These are phyloP conservation scores for Micromussa lordhowensis DNA, from an alignment of 92 coral and sea anemone genomes.

Conservation along the genomic window DNA sequence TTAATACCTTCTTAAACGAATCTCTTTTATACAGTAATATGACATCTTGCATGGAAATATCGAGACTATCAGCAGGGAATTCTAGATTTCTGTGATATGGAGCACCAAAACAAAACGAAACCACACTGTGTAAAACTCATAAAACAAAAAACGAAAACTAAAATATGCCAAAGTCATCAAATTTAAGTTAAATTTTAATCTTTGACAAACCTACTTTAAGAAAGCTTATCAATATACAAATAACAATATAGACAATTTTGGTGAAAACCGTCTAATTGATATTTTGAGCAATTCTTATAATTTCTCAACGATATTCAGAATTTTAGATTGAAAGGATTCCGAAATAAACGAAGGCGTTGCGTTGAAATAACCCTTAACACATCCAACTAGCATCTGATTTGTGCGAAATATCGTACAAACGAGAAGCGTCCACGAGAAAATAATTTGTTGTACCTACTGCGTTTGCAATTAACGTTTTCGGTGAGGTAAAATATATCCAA, in stretches of 20 bases:
- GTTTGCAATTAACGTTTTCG: background rate
- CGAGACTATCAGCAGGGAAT: slow-evolving; percentile 17
- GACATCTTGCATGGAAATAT: slow-evolving; percentile 14
- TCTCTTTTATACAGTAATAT: background rate
- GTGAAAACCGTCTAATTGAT: background rate
- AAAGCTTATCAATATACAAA: background rate
- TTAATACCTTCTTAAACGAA: background rate
- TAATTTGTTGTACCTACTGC: background rate
- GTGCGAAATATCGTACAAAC: background rate
- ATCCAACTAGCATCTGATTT: background rate
- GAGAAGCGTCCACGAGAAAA: background rate
- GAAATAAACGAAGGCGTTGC: background rate
- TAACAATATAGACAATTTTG: background rate
- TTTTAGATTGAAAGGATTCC: background rate
- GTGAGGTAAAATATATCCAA: background rate
- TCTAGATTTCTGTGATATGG: background rate
- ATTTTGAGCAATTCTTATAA: background rate
- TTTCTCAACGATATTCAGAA: background rate
- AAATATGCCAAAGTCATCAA: background rate
- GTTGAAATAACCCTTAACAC: background rate
- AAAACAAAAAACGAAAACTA: background rate
- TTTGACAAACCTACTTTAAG: background rate
- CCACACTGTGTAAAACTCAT: slow-evolving; percentile 1
- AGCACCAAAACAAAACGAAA: slow-evolving; percentile 5
- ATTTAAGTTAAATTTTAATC: background rate